phyloP scores from a whole-genome alignment of 2,797 vertebrate species.

The Poecile montanus region DNA sequence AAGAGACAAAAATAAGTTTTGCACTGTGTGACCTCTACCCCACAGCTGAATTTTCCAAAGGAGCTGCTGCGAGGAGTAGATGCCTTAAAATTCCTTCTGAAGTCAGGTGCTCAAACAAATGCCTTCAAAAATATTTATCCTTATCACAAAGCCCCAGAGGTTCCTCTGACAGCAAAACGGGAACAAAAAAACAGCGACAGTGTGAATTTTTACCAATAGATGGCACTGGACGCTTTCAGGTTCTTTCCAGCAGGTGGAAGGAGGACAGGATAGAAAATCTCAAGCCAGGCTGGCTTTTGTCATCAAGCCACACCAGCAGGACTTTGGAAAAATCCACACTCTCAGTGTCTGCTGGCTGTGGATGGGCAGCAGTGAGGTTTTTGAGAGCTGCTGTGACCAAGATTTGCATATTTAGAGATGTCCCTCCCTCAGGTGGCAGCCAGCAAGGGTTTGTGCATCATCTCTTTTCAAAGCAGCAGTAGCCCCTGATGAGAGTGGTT shows the following conservation, averaged over 20 bases:
- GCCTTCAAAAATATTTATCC: not conserved
- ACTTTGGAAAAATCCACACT: not conserved
- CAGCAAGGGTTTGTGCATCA: not conserved
- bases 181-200: not conserved
- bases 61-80: not conserved
- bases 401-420: not conserved
- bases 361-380: fast-evolving
- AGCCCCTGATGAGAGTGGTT: fast-evolving
- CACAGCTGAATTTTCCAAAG: not conserved
- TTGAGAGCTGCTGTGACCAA: not conserved
- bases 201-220: slow-evolving; percentile 15
- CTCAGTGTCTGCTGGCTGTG: fast-evolving
- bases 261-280: not conserved
- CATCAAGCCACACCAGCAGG: not conserved
- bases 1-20: not conserved
- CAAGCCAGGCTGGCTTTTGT: not conserved
- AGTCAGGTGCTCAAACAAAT: not conserved
- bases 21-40: fast-evolving
- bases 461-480: not conserved
- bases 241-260: not conserved
- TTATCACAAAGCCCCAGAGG: not conserved
- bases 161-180: not conserved
- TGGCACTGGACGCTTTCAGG: slow-evolving; percentile 30
- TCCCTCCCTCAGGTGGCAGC: not conserved
- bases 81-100: not conserved